Base-by-base conservation (phyloP, 1,140 invertebrate genomes). In the Drosophila bifasciata region DNA sequence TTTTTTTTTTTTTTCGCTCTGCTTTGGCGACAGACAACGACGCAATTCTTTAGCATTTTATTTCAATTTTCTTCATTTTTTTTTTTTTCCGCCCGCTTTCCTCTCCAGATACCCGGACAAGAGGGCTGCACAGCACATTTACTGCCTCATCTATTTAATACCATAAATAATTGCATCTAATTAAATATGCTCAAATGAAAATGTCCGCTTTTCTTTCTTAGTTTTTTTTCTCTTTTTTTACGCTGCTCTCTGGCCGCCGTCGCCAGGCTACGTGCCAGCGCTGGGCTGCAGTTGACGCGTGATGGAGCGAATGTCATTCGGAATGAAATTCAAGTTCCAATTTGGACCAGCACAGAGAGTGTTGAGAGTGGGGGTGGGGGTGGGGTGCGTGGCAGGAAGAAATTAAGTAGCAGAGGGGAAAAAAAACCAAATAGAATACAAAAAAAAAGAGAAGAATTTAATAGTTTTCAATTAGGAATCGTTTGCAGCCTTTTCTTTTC, bases 171-270 rank as follows among this genome's bases (percentile, higher is more conserved):
- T 90, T 90, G 89, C 89, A 90, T 90, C 89, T 90, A 90, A 90
- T 90, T 90, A 90, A 90, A 90, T 90, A 90, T 90, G 89, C 89
- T 90, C 89, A 90, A 90, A 90, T 90, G 89, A 90, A 90, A 90
- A 90, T 90, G 89, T 90, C 89, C 89, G 73, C 73, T 76, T 80
- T 81, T 79, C 79, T 86, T 77, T 64, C 58, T n/a, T 50, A 51
- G 64, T 60, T 53, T 49, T 58, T 53, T 39, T 58, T 39, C 51
- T 43, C 41, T 19, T n/a, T 45, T 13, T 28, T 23, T 39, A 16
- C 19, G 19, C 19, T 44, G 39, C 46, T 64, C 41, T 45, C 16
- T 7, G 48, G 32, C 40, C 32, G 19, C 57, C 11, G 32, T 36
- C 32, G 32, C 32, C 11, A 36, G 43, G 56, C 74, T 86, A 88